A percentile compares a stretch with the other conserved stretches of the same genome.
Conservation (phyloP, 1,140 invertebrate species). For the Whitmania pigra region DNA sequence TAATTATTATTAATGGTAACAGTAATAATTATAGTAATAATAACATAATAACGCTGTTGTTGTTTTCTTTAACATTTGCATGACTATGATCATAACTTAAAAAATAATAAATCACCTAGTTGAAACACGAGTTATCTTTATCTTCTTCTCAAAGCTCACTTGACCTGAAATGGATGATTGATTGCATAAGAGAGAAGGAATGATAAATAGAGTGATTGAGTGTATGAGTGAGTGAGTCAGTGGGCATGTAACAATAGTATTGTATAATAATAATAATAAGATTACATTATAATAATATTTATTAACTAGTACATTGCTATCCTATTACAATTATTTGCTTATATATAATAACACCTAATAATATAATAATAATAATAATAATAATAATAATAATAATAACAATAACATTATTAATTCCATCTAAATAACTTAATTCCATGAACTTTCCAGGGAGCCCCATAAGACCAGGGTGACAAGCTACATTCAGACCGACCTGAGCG, state of each 20-base stretch:
- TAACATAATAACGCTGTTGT: not conserved
- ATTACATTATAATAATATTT: too few relatives aligned
- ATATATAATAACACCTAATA: not conserved
- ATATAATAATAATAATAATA: not conserved
- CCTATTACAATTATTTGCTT: not conserved
- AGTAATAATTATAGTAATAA: not conserved
- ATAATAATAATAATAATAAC: not conserved
- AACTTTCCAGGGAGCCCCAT: slow-evolving; percentile 30
- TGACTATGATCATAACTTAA: not conserved
- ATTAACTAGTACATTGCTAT: not conserved
- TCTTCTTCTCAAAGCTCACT: not conserved
- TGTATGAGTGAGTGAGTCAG: not conserved
- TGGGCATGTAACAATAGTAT: not conserved
- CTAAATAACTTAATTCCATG: too few relatives aligned
- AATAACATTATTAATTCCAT: not conserved
- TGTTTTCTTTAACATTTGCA: not conserved
- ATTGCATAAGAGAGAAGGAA: not conserved
- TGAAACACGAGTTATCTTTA: slow-evolving; percentile 4
- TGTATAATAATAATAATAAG: too few relatives aligned
- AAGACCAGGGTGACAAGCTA: slow-evolving; percentile 31
- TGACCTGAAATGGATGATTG: not conserved
- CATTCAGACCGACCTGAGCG: slow-evolving; percentile 35
- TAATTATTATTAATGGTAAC: not conserved
- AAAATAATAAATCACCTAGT: slow-evolving; percentile 10
- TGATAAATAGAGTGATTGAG: not conserved